Percentiles rank a stretch among this genome's conserved stretches.
phyloP scores from a whole-genome alignment of 2,888 invertebrate species.

The Amblyjoppa proteus region DNA sequence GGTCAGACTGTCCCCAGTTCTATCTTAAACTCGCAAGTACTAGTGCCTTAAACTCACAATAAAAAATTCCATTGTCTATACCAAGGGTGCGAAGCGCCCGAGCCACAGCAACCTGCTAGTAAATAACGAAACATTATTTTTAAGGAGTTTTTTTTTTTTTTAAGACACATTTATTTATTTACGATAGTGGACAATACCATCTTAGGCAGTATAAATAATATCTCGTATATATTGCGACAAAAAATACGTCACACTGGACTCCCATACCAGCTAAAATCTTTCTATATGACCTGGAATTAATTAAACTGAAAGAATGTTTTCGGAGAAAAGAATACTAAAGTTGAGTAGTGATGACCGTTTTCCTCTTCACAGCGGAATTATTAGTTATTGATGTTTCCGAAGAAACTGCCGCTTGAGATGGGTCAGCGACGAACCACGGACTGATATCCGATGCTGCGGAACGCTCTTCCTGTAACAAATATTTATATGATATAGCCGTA shows the following conservation, averaged over 20 bases:
- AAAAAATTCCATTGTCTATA: too few species aligned
- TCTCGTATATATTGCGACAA: conserved; percentile 58
- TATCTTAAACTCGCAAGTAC: too few species aligned
- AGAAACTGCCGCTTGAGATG: conserved; percentile 87
- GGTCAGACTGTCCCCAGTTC: too few species aligned
- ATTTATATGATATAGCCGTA: conserved; percentile 61
- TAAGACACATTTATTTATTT: conserved; percentile 39
- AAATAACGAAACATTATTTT: not conserved
- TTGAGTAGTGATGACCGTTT: conserved; percentile 95
- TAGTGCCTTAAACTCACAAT: too few species aligned
- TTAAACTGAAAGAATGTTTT: conserved; percentile 61
- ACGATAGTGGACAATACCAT: conserved; percentile 43
- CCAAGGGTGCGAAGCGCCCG: too few species aligned
- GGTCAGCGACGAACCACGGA: conserved; percentile 92
- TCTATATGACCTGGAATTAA: conserved; percentile 59
- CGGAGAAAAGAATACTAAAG: conserved; percentile 85
- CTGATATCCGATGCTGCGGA: conserved; percentile 84
- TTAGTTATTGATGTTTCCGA: conserved; percentile 87
- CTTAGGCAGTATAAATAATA: conserved; percentile 66
- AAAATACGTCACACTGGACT: conserved; percentile 62
- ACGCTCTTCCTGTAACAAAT: conserved; percentile 86
- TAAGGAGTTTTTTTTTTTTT: not conserved
- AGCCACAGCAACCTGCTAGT: too few species aligned
- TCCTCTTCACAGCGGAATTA: conserved; percentile 91
- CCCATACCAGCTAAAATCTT: conserved; percentile 66